A percentile compares a stretch with the other conserved stretches of the same genome.
These are phyloP conservation scores for Scrobipalpa atriplicella DNA, from an alignment of 2,888 invertebrate genomes.

Conservation along the genomic window DNA sequence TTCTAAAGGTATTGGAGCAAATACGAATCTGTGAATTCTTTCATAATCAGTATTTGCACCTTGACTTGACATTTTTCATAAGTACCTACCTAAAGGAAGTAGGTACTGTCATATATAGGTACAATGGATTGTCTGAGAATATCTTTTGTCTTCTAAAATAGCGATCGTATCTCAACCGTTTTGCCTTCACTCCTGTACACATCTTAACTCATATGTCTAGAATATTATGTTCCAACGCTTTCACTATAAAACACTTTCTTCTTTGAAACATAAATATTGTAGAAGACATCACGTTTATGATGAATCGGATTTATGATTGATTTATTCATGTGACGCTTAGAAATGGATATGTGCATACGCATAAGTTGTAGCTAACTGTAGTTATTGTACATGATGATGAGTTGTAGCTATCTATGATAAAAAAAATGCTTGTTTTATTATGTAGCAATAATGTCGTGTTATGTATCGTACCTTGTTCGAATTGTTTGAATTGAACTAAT, in stretches of 20 bases:
- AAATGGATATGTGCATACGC: neutral
- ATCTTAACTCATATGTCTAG: neutral
- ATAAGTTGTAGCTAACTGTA: neutral
- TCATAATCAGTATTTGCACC: neutral
- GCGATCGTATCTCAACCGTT: slow-evolving; percentile 1
- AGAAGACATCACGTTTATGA: slow-evolving; percentile 11
- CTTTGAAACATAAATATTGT: neutral
- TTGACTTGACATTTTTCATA: neutral
- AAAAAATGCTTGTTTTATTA: no score
- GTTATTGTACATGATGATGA: neutral
- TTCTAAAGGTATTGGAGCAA: slow-evolving; percentile 3
- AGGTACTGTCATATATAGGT: neutral
- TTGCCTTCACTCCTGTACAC: neutral
- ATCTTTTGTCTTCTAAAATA: slow-evolving; percentile 8
- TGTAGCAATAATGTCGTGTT: no score
- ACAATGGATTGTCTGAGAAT: neutral
- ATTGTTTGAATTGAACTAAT: no score
- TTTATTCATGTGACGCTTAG: neutral
- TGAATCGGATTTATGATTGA: neutral
- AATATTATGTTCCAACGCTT: slow-evolving; percentile 15
- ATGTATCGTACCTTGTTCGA: no score
- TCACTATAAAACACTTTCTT: slow-evolving; percentile 25
- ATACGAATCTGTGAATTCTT: neutral
- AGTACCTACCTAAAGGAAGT: neutral
- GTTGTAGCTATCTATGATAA: no score